Conservation (phyloP, 2,888 invertebrate species). For the Spisula solida region DNA sequence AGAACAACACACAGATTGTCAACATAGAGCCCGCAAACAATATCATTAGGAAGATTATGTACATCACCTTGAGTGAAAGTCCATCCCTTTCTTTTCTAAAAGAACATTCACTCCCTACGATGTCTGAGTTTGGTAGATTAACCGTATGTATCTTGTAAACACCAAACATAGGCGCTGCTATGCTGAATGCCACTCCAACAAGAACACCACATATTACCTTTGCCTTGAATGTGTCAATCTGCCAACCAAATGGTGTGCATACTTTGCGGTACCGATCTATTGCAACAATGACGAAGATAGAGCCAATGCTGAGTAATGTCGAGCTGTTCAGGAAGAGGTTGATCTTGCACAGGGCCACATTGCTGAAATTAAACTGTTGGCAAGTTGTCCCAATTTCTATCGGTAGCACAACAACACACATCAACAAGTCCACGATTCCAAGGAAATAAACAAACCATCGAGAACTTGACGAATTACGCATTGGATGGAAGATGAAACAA, state of each 20-base stretch:
- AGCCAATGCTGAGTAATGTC: conserved; percentile 59
- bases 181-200: conserved; percentile 40
- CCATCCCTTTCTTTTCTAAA: conserved; percentile 29
- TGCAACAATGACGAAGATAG: conserved; percentile 67
- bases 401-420: conserved; percentile 71
- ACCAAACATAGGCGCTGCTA: conserved; percentile 58
- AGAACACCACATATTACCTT: conserved; percentile 57
- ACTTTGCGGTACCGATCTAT: conserved; percentile 77
- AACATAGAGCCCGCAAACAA: conserved; percentile 48
- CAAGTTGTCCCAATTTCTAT: conserved; percentile 65
- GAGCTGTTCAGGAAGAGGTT: conserved; percentile 62
- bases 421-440: conserved; percentile 70
- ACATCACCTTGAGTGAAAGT: conserved; percentile 29
- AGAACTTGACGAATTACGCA: conserved; percentile 70
- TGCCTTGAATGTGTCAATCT: conserved; percentile 73
- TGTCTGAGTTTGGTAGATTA: conserved; percentile 22
- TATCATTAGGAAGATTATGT: conserved; percentile 55
- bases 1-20: conserved; percentile 62
- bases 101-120: conserved; percentile 60
- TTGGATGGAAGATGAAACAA: conserved; percentile 68
- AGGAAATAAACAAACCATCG: conserved; percentile 71
- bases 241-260: conserved; percentile 74
- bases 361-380: conserved; percentile 70
- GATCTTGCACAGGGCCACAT: conserved; percentile 58
- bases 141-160: conserved; percentile 56